Percentiles rank a stretch among this genome's conserved stretches.
phyloP scores from a whole-genome alignment of 2,888 invertebrate species.

The Rhabditoides inermis region DNA sequence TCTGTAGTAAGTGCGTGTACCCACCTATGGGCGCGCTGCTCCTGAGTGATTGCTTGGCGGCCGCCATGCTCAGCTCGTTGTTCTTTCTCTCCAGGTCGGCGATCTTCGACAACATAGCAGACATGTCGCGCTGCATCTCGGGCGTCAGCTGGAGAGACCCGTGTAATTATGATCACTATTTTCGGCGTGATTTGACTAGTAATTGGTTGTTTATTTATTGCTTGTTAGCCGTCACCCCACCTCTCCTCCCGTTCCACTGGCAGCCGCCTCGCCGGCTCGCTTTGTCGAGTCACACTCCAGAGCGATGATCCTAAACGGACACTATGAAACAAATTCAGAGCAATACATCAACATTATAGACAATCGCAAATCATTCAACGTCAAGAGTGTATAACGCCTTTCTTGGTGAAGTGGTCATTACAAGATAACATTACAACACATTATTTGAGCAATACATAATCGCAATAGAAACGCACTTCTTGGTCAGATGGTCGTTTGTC shows the following conservation, averaged over 20 bases:
- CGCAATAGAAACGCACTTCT: constrained; percentile 20
- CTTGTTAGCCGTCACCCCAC: too few relatives aligned
- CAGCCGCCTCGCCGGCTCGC: constrained; percentile 64
- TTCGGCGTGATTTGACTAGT: too few relatives aligned
- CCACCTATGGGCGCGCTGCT: too few relatives aligned
- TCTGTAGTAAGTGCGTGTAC: too few relatives aligned
- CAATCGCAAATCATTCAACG: too few relatives aligned
- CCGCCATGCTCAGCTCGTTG: constrained; percentile 20
- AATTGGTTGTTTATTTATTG: too few relatives aligned
- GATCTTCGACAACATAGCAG: constrained; percentile 37
- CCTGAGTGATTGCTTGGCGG: too few relatives aligned
- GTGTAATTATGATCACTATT: too few relatives aligned
- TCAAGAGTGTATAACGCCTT: too few relatives aligned
- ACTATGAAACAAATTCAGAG: not conserved
- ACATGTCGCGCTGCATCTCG: constrained; percentile 45
- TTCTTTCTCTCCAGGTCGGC: constrained; percentile 40
- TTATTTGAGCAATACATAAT: too few relatives aligned
- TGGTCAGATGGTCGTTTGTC: constrained; percentile 40
- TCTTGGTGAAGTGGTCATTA: not conserved
- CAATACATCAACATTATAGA: not conserved
- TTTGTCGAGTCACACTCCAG: constrained; percentile 40
- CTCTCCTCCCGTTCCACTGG: constrained; percentile 61
- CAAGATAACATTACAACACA: not conserved
- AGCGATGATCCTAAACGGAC: constrained; percentile 41
- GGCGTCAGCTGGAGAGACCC: constrained; percentile 30